These are phyloP conservation scores for Cheilosia grossa DNA, from an alignment of 2,888 invertebrate genomes.

Conservation along the genomic window DNA sequence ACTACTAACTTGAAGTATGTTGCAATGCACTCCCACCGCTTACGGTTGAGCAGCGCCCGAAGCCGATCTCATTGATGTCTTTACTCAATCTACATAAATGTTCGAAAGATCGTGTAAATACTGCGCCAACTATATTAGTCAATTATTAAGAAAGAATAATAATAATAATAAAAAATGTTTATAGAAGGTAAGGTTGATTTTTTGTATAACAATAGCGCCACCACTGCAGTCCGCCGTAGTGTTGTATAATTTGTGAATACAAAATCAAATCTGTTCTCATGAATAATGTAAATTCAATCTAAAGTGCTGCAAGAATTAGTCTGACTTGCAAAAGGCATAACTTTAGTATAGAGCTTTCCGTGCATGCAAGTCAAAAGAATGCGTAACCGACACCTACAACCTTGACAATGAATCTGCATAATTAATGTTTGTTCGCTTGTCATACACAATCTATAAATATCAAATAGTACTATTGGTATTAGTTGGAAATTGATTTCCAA, in stretches of 20 bases:
- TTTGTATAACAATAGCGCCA: neutral
- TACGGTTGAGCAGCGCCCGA: too few species aligned
- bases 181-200: neutral
- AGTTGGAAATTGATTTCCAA: neutral
- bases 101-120: neutral
- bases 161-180: neutral
- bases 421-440: neutral
- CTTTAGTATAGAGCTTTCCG: neutral
- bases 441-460: too few species aligned
- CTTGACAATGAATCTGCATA: constrained; percentile 29
- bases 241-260: constrained; percentile 11
- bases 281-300: constrained; percentile 13
- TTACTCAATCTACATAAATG: too few species aligned
- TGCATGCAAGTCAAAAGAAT: constrained; percentile 6
- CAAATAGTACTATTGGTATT: neutral
- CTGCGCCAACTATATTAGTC: neutral
- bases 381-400: neutral
- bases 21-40: too few species aligned
- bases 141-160: neutral
- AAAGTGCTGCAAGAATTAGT: neutral
- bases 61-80: too few species aligned
- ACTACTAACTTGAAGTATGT: too few species aligned
- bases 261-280: neutral
- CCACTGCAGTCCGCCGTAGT: neutral
- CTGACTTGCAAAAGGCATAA: neutral